Conservation (phyloP, 2,113 vertebrate genomes). For the Dolichallabes microphthalmus region DNA sequence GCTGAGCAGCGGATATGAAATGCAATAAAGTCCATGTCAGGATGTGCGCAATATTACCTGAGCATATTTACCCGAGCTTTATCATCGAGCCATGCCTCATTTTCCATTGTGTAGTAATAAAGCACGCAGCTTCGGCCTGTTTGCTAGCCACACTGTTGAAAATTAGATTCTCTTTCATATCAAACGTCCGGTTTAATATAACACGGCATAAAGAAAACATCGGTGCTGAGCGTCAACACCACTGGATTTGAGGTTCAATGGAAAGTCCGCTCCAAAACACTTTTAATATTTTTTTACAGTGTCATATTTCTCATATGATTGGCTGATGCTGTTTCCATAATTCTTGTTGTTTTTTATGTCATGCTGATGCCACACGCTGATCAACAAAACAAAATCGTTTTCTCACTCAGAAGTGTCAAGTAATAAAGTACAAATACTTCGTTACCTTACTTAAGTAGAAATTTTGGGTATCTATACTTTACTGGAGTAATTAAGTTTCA, state of each 20-base stretch:
- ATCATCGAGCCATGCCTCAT: not conserved
- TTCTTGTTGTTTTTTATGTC: not conserved
- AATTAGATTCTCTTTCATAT: not conserved
- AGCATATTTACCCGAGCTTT: conserved; percentile 26
- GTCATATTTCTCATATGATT: not conserved
- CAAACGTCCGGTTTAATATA: not conserved
- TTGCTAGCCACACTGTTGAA: not conserved
- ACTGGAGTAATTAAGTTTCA: no score
- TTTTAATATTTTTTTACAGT: not conserved
- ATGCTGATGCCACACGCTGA: not conserved
- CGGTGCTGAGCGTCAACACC: not conserved
- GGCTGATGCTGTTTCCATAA: not conserved
- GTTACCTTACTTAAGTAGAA: no score
- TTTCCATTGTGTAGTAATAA: conserved; percentile 23
- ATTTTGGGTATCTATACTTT: no score
- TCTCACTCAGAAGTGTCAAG: no score
- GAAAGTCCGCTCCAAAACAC: not conserved
- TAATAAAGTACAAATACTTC: no score
- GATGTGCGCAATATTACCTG: conserved; percentile 14
- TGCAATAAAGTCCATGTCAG: conserved; percentile 3
- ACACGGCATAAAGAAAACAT: not conserved
- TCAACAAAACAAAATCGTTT: no score
- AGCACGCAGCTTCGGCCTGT: not conserved
- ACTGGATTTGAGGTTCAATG: not conserved
- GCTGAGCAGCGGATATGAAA: conserved; percentile 40